These are phyloP conservation scores for Dastarcus helophoroides DNA, from an alignment of 2,888 invertebrate genomes.

Conservation along the genomic window DNA sequence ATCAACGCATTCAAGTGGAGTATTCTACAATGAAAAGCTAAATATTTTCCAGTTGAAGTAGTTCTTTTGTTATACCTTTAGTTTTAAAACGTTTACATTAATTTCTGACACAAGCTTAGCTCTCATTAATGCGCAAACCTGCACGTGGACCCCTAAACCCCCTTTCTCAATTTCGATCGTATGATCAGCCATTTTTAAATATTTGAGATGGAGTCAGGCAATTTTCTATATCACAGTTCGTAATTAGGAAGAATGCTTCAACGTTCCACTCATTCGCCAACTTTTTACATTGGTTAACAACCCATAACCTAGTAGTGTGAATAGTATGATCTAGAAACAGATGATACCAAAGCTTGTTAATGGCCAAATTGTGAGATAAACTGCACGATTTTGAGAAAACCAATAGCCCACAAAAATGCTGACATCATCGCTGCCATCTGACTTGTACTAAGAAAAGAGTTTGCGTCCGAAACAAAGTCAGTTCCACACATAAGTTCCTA, in stretches of 20 bases:
- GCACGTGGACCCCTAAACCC: slow-evolving; percentile 57
- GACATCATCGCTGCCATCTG: no score
- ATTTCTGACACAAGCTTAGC: slow-evolving; percentile 72
- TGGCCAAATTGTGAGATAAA: neutral
- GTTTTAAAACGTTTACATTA: slow-evolving; percentile 58
- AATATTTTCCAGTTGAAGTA: slow-evolving; percentile 3
- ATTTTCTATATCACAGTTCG: slow-evolving; percentile 52
- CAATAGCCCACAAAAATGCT: no score
- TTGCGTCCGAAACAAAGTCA: no score
- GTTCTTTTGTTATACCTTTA: slow-evolving; percentile 46
- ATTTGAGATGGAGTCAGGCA: slow-evolving; percentile 48
- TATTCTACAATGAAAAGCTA: slow-evolving; percentile 43
- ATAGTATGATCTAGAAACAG: slow-evolving; percentile 58
- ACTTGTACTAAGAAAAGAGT: no score
- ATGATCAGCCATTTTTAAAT: slow-evolving; percentile 51
- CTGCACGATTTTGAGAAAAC: no score
- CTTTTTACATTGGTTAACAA: slow-evolving; percentile 57
- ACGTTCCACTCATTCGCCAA: slow-evolving; percentile 66
- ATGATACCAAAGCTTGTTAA: neutral
- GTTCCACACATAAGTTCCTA: no score
- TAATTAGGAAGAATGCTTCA: slow-evolving; percentile 58
- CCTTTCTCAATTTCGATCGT: slow-evolving; percentile 42
- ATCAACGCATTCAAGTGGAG: slow-evolving; percentile 57
- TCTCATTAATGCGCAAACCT: slow-evolving; percentile 70
- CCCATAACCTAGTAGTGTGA: slow-evolving; percentile 70